These are phyloP conservation scores for Strix uralensis DNA, from an alignment of 2,113 vertebrate species.

Conservation along the genomic window DNA sequence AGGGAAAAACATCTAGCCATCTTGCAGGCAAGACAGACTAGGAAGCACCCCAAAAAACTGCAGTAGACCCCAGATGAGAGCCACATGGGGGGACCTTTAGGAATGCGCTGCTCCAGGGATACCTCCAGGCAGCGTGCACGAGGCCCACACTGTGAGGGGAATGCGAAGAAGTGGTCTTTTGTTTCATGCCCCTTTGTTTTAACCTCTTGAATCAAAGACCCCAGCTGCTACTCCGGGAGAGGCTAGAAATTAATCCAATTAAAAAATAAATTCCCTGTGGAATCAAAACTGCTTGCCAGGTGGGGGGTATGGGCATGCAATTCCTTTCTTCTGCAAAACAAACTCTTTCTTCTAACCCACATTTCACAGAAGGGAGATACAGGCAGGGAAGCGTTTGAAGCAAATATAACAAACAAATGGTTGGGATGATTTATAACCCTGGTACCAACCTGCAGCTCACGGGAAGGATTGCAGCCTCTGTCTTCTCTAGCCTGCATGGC, in stretches of 20 bases:
- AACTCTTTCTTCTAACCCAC: slow-evolving; percentile 4
- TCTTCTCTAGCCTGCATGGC: background rate
- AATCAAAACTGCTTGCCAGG: background rate
- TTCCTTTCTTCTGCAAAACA: slow-evolving; percentile 15
- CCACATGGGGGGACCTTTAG: background rate
- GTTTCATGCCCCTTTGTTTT: slow-evolving; percentile 61
- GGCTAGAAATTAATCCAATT: slow-evolving; percentile 63
- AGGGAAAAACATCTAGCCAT: background rate
- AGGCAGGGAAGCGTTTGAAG: background rate
- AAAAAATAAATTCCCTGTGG: slow-evolving; percentile 52
- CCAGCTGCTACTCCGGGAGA: slow-evolving; percentile 51
- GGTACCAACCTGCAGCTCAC: background rate
- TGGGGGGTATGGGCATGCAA: background rate
- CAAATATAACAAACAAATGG: background rate
- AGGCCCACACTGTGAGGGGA: background rate
- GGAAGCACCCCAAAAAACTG: background rate
- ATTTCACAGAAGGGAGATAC: background rate
- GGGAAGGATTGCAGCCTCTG: background rate
- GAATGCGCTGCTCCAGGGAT: background rate
- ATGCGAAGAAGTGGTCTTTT: slow-evolving; percentile 49
- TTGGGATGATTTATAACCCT: slow-evolving; percentile 27
- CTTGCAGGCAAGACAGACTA: background rate
- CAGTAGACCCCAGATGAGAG: background rate
- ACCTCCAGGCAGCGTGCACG: background rate
- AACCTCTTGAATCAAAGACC: slow-evolving; percentile 58